These are phyloP conservation scores for Chymomyza procnemis DNA, from an alignment of 2,888 invertebrate genomes.

Conservation along the genomic window DNA sequence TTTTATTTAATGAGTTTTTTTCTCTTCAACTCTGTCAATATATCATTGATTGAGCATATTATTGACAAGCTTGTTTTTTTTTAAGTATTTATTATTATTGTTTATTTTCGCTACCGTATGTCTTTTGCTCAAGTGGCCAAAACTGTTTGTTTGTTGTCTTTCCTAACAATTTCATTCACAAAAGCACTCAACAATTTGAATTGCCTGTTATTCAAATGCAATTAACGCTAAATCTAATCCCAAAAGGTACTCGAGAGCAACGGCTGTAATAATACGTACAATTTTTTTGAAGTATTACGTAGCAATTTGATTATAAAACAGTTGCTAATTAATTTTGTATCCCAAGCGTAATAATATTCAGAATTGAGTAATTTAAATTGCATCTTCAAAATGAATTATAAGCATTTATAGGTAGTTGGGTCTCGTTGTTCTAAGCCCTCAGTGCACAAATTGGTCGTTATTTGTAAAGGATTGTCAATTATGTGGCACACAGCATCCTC, in stretches of 20 bases:
- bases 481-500: too few relatives aligned
- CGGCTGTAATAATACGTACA: not conserved
- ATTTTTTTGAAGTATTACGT: not conserved
- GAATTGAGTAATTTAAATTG: not conserved
- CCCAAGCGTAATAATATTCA: not conserved
- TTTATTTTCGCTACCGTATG: not conserved
- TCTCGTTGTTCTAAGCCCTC: too few relatives aligned
- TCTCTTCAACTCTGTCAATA: conserved; percentile 13
- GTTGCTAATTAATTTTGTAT: not conserved
- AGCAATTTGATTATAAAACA: not conserved
- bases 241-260: not conserved
- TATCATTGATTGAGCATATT: conserved; percentile 48
- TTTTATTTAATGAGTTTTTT: not conserved
- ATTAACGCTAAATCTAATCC: not conserved
- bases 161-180: not conserved
- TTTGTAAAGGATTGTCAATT: too few relatives aligned
- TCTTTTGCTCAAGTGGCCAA: not conserved
- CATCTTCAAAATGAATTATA: not conserved
- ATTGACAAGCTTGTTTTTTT: conserved; percentile 43
- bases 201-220: not conserved
- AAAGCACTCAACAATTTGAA: not conserved
- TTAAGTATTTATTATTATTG: not conserved
- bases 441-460: not conserved
- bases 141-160: not conserved
- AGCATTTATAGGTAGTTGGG: too few relatives aligned